Conservation (phyloP, 2,888 invertebrate genomes). For the Sphaerophoria rueppellii region DNA sequence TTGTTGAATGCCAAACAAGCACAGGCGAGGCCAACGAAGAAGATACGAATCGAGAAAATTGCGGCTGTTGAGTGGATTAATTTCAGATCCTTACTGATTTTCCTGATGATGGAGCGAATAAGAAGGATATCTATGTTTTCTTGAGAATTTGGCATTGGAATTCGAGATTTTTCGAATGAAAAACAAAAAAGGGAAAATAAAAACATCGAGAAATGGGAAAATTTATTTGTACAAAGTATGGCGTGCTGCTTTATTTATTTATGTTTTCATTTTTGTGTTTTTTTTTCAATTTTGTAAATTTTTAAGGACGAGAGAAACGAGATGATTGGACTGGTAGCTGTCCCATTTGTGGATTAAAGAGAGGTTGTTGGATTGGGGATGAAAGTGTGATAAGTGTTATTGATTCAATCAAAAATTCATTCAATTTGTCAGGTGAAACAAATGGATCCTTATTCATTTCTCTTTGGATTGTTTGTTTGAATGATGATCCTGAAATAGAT, state of each 20-base stretch:
- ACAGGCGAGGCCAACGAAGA: constrained; percentile 17
- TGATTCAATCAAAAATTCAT: constrained; percentile 73
- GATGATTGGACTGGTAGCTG: not conserved
- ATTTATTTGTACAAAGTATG: constrained; percentile 29
- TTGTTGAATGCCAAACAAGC: constrained; percentile 56
- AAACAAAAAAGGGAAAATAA: too few relatives aligned
- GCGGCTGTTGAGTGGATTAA: constrained; percentile 60
- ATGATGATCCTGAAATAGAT: constrained; percentile 46
- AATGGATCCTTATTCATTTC: constrained; percentile 39
- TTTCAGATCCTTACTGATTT: constrained; percentile 63
- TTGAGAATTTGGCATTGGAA: not conserved
- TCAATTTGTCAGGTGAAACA: constrained; percentile 68
- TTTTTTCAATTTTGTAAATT: constrained; percentile 43
- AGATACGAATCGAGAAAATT: not conserved
- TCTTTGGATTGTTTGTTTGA: constrained; percentile 34
- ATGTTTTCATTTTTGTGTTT: constrained; percentile 66
- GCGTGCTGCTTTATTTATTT: constrained; percentile 57
- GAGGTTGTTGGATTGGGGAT: not conserved
- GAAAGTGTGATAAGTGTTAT: constrained; percentile 65
- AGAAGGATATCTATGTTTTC: constrained; percentile 5
- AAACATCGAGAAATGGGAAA: constrained; percentile 1
- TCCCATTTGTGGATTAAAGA: not conserved
- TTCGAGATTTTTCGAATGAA: too few relatives aligned
- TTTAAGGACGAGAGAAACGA: constrained; percentile 14
- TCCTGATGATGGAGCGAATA: constrained; percentile 45